Evolutionary conservation across 1,140 invertebrate genomes (phyloP).

Genomic region (Neodiprion virginianus): DNA sequence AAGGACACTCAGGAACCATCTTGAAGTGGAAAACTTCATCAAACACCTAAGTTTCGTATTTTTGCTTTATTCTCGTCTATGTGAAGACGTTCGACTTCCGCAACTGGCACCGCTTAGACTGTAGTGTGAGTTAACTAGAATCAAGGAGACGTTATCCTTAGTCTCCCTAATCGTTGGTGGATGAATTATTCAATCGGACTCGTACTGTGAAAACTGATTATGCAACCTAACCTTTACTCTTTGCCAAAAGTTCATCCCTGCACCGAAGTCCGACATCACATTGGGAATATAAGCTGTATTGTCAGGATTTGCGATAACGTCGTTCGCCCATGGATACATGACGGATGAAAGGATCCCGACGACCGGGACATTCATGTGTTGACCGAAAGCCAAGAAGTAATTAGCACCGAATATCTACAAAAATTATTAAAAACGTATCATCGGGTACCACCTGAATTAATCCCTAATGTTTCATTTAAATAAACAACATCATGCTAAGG

Average conservation of each 20-base stretch:
- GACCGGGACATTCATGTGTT: constrained; percentile 65
- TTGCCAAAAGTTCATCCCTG: constrained; percentile 67
- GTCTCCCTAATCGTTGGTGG: constrained; percentile 61
- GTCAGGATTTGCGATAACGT: constrained; percentile 68
- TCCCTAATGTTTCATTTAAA: no score
- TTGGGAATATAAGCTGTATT: constrained; percentile 67
- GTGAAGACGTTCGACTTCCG: constrained; percentile 64
- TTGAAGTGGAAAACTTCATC: not conserved
- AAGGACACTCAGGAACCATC: no score
- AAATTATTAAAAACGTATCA: not conserved
- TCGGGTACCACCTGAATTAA: no score
- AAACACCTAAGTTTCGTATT: not conserved
- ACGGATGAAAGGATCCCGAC: constrained; percentile 66
- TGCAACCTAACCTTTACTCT: constrained; percentile 60
- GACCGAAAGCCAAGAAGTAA: constrained; percentile 63
- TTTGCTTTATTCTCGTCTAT: constrained; percentile 11
- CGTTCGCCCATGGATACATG: constrained; percentile 69
- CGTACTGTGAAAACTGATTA: constrained; percentile 29
- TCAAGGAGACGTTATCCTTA: constrained; percentile 66
- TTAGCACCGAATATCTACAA: constrained; percentile 43
- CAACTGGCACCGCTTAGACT: constrained; percentile 57
- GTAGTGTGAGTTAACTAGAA: constrained; percentile 69
- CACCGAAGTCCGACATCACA: constrained; percentile 62
- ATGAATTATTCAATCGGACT: constrained; percentile 51
- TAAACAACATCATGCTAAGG: no score